Base-by-base conservation (phyloP, 2,888 invertebrate species). In the Pollenia angustigena region DNA sequence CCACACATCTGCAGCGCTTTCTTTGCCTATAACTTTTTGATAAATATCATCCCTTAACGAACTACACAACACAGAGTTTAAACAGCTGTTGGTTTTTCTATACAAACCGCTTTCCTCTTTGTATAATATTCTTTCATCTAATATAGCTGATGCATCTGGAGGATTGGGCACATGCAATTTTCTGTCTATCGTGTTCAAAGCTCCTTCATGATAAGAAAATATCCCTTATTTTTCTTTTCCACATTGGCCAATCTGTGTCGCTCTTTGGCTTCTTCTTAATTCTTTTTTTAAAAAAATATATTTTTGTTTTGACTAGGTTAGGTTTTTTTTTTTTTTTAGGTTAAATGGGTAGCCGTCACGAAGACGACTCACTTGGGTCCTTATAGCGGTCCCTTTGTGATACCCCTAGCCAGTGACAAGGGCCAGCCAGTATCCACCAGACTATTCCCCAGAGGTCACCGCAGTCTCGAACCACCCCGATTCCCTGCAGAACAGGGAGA, bases 11-110 rank as follows among this genome's bases (percentile, higher is more conserved):
- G 84, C 76, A 0, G 91, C 90, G 56, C 90, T 89, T 18, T 90
- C 89, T 89, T 89, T 90, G 78, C 91, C 91, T 91, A 92, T 91
- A 50, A 91, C 91, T 80, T 92, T 92, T 56, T 91, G 90, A 87
- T 91, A 88, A 1, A 92, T 90, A 14, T 87, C 80, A 81, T 91
- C 91, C 23, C 89, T 90, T 3, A 91, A 88, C 71, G 90, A 72
- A 88, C 89, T 90, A 42, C 90, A 83, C 50, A 92, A 90, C 90
- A 91, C 90, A 0, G 91, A 90, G 62, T 91, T 92, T 7, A 91
- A 90, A 79, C 90, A 91, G 82, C 90, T 91, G 72, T 91, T 92
- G 58, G 91, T 90, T 81, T 91, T n/a, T n/a, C n/a, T n/a, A n/a
- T n/a, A n/a, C n/a, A n/a, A n/a, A n/a, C n/a, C 88, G 68, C 62